Conservation (phyloP, 1,140 invertebrate genomes). For the Drosophila asahinai region DNA sequence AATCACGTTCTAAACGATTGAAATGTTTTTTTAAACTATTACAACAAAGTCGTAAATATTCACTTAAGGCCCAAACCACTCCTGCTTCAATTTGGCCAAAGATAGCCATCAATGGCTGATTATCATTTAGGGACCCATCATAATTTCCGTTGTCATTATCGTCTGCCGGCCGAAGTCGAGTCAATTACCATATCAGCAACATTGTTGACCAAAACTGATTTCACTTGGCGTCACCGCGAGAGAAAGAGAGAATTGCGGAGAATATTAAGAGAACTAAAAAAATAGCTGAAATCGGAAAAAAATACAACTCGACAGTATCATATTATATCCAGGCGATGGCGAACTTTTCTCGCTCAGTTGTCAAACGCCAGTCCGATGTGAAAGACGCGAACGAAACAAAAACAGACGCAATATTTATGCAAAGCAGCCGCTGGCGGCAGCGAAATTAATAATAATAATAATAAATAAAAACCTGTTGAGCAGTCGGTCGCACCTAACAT, state of each 20-base stretch:
- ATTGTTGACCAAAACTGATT: constrained; percentile 64
- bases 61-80: constrained; percentile 1
- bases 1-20: neutral
- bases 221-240: constrained; percentile 41
- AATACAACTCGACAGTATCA: constrained; percentile 39
- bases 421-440: constrained; percentile 56
- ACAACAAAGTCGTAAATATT: neutral
- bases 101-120: constrained; percentile 41
- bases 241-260: constrained; percentile 15
- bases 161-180: constrained; percentile 20
- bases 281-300: constrained; percentile 7
- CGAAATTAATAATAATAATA: constrained; percentile 38
- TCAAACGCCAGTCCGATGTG: constrained; percentile 66
- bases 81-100: constrained; percentile 8
- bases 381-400: constrained; percentile 59
- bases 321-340: constrained; percentile 44
- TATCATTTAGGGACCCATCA: constrained; percentile 40
- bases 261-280: constrained; percentile 33
- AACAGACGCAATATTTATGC: constrained; percentile 22
- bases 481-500: constrained; percentile 43
- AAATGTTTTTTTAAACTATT: neutral
- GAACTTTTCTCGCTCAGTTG: constrained; percentile 66
- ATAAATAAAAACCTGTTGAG: constrained; percentile 42
- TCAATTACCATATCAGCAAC: constrained; percentile 70
- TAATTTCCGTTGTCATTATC: constrained; percentile 33